Base-by-base conservation (phyloP, 30 jellyfish, hydroid and myxozoan species). In the Haliclystus octoradiatus region DNA sequence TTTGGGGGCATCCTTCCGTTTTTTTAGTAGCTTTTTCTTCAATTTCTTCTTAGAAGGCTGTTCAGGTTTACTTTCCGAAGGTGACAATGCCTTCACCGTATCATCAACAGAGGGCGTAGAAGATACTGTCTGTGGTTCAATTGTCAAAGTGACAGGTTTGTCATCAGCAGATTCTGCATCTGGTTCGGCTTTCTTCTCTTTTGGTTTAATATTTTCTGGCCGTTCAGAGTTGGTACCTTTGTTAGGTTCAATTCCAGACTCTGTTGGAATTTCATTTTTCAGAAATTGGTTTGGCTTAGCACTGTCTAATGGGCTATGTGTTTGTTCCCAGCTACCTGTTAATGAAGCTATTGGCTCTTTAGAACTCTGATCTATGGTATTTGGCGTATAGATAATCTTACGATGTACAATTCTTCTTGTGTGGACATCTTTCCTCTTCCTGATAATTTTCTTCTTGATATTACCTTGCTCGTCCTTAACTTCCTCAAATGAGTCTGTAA, bases 381-480 rank as follows among this genome's bases (percentile, higher is more conserved):
- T 9, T 1, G 92, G 92, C 19, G 52, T 60, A 25, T 62, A 50
- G 24, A 79, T 46, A 30, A 76, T 34, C 49, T 80, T 63, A 22
- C 74, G 68, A 33, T 87, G 79, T 12, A 87, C 83, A 81, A 80
- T 76, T 26, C 97, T 62, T 26, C 82, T 83, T 15, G 97, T 87
- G 29, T 69, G 47, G 4, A 87, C 97, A 26, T 84, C 89, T 62
- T 80, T 75, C 2, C 90, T 92, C 27, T 67, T 69, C 25, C 32
- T 53, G 5, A 53, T 52, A 31, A 62, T 62, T 14, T 87, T 65
- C 52, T 82, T 87, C 14, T 53, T 52, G 4, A 80, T 75, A 32
- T 2, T 35, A 5, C 97, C 97, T 28, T 68, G 64, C 25, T 34
- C 64, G 66, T 87, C 97, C 50, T 71, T 74, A 23, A 79, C 28